Base-by-base conservation (phyloP, 2,113 vertebrate genomes). In the Phocoena phocoena region DNA sequence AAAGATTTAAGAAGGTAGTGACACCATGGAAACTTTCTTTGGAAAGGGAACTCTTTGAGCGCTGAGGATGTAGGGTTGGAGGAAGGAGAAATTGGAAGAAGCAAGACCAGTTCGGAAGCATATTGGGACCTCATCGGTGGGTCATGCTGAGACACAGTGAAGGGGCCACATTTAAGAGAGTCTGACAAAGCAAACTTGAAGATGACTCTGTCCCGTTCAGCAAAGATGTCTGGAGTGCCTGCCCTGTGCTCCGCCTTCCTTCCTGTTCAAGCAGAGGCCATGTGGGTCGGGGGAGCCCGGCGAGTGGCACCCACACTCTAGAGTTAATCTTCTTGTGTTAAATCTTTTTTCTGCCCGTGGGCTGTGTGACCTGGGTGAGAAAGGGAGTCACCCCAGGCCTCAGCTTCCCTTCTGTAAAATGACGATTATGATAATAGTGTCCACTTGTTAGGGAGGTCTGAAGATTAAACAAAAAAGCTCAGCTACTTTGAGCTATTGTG, bases 251-350 rank as follows among this genome's bases (percentile, higher is more conserved):
- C 28, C 1, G 0, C 9, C 1, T 36, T 18, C 55, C 21, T 79
- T 38, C 28, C 50, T 36, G 67, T 82, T 25, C 12, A 47, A 18
- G 73, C 50, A 26, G 77, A 81, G 62, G 33, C 76, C 44, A 4
- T 0, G 2, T 7, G 2, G 65, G 13, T 38, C 38, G 17, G 13
- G 26, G 0, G 0, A 7, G 44, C 70, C 1, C 25, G 7, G 33
- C 1, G 0, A 14, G 33, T 1, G 50, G n/a, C 62, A 23, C 8
- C 47, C 41, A 0, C 58, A 6, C 50, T 31, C 41, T 31, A 41
- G 21, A 25, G 6, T 14, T 26, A 3, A n/a, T 17, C 65, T 67
- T 76, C 36, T 47, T 0, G 1, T 6, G 41, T 28, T n/a, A 36
- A 96, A 25, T 60, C 63, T 47, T 83, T 28, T 17, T 23, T 15